phyloP scores from a whole-genome alignment of 2,797 vertebrate species.

The Ara ararauna region DNA sequence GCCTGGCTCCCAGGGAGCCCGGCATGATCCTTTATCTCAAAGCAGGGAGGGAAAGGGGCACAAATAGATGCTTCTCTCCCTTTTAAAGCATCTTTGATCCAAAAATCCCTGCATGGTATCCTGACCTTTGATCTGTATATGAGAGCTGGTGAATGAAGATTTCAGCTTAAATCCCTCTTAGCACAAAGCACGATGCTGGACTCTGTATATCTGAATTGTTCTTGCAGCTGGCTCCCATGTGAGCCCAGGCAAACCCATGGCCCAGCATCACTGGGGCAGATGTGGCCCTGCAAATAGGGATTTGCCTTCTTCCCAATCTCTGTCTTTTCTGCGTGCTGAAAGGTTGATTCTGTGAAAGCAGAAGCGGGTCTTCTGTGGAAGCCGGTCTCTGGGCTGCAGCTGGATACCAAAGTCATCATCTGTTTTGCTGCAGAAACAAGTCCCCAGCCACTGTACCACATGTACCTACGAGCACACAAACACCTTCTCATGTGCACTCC shows the following conservation, averaged over 20 bases:
- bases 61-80: not conserved
- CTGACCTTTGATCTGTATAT: not conserved
- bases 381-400: not conserved
- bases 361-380: rapidly evolving
- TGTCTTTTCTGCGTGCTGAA: not conserved
- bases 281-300: not conserved
- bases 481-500: rapidly evolving
- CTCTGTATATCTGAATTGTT: not conserved
- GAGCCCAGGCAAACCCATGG: not conserved
- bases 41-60: not conserved
- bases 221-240: rapidly evolving
- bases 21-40: not conserved
- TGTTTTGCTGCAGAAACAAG: not conserved
- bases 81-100: conserved; percentile 8
- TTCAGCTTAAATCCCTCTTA: not conserved
- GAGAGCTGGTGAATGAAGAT: not conserved
- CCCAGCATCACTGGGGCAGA: rapidly evolving
- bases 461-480: not conserved
- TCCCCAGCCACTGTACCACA: rapidly evolving
- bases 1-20: not conserved
- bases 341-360: not conserved
- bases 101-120: not conserved
- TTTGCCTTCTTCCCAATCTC: not conserved
- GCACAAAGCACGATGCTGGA: not conserved
- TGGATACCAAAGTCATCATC: not conserved